phyloP scores from a whole-genome alignment of 2,888 invertebrate genomes.

The Eristalis arbustorum region DNA sequence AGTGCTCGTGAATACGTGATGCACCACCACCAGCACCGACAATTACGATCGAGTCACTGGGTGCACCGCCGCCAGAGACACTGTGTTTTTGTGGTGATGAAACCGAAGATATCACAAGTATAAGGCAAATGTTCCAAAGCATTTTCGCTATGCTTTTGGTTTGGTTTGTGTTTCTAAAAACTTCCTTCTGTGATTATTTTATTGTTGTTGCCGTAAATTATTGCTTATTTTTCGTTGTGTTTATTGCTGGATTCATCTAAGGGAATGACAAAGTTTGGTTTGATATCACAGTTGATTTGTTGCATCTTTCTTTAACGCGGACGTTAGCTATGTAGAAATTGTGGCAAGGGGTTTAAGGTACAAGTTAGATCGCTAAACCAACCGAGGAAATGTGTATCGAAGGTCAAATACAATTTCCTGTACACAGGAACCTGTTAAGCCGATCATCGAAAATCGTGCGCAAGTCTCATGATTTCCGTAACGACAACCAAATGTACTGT shows the following conservation, averaged over 20 bases:
- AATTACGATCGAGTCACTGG: slow-evolving; percentile 72
- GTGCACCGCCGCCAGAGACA: slow-evolving; percentile 73
- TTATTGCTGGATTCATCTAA: slow-evolving; percentile 33
- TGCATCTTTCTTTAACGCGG: neutral
- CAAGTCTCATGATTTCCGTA: neutral
- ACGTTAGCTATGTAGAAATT: neutral
- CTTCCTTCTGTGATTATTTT: neutral
- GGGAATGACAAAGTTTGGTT: neutral
- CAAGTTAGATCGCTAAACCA: neutral
- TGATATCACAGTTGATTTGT: slow-evolving; percentile 33
- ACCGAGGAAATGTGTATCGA: neutral
- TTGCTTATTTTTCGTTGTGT: slow-evolving; percentile 12
- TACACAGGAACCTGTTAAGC: neutral
- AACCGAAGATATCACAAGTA: slow-evolving; percentile 71
- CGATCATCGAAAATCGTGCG: neutral
- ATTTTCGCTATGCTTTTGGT: slow-evolving; percentile 55
- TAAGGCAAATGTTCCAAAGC: slow-evolving; percentile 68
- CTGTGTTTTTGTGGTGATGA: slow-evolving; percentile 72
- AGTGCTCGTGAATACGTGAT: slow-evolving; percentile 67
- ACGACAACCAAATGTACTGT: neutral
- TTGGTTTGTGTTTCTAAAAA: slow-evolving; percentile 17
- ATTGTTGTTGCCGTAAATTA: slow-evolving; percentile 23
- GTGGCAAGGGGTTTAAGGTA: neutral
- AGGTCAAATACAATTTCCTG: neutral
- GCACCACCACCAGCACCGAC: slow-evolving; percentile 62